Percentiles rank a stretch among this genome's conserved stretches.
Evolutionary conservation across 1,140 invertebrate genomes (phyloP).

Genomic region (Eurosta solidaginis): DNA sequence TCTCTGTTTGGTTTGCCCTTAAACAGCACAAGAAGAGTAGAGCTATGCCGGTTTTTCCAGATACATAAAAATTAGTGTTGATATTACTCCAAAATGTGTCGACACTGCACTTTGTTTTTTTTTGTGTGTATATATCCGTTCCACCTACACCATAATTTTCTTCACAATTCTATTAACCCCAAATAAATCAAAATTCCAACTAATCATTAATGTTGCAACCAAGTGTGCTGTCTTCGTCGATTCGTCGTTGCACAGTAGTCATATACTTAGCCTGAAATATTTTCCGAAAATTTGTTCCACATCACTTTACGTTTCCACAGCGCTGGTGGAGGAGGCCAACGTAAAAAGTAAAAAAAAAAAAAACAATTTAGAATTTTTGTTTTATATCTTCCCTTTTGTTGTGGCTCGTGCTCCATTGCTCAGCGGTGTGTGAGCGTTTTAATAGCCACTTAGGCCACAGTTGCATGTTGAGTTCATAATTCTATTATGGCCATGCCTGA

Average conservation of each 20-base stretch:
- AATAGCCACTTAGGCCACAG: slow-evolving; percentile 6
- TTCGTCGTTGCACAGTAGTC: neutral
- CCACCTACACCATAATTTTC: neutral
- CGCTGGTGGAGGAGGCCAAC: too few species aligned
- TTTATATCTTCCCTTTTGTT: slow-evolving; percentile 8
- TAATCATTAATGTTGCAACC: slow-evolving; percentile 4
- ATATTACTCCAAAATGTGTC: too few species aligned
- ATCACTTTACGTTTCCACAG: neutral
- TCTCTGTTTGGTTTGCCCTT: too few species aligned
- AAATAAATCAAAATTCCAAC: slow-evolving; percentile 20
- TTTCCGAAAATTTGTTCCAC: neutral
- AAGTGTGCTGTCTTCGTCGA: too few species aligned
- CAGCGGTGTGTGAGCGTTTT: slow-evolving; percentile 13
- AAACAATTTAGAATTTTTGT: neutral
- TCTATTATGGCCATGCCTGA: neutral
- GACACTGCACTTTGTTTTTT: too few species aligned
- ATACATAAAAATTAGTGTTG: too few species aligned
- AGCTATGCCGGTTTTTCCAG: too few species aligned
- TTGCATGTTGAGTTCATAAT: neutral
- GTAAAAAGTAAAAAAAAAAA: too few species aligned
- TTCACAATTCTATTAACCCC: neutral
- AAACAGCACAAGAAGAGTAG: too few species aligned
- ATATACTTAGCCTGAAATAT: neutral
- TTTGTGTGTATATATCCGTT: too few species aligned
- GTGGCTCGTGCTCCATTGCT: slow-evolving; percentile 4